phyloP scores from a whole-genome alignment of 2,888 invertebrate species.

The Abrostola tripartita region DNA sequence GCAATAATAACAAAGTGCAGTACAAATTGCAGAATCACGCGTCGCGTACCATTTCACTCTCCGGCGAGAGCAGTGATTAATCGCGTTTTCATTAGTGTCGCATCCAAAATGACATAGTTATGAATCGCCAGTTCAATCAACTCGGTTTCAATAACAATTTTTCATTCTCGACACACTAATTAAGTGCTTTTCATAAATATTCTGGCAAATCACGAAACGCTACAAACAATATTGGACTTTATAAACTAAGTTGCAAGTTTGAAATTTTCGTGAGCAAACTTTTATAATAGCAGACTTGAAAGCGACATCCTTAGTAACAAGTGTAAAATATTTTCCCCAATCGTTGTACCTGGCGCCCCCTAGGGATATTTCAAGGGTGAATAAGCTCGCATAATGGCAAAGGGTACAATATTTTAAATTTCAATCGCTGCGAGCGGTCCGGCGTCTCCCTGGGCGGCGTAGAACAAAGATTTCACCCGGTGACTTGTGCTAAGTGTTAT shows the following conservation, averaged over 20 bases:
- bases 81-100: slow-evolving; percentile 82
- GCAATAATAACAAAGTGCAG: slow-evolving; percentile 62
- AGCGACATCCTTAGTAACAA: slow-evolving; percentile 88
- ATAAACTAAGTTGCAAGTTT: slow-evolving; percentile 54
- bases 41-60: slow-evolving; percentile 70
- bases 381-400: slow-evolving; percentile 89
- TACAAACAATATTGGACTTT: slow-evolving; percentile 66
- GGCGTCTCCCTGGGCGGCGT: slow-evolving; percentile 72
- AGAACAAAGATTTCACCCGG: slow-evolving; percentile 84
- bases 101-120: slow-evolving; percentile 87
- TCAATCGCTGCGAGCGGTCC: slow-evolving; percentile 88
- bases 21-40: slow-evolving; percentile 75
- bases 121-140: slow-evolving; percentile 86
- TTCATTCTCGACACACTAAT: slow-evolving; percentile 88
- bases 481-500: slow-evolving; percentile 84
- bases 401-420: slow-evolving; percentile 89
- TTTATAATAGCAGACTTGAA: slow-evolving; percentile 76
- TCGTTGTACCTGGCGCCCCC: slow-evolving; percentile 87
- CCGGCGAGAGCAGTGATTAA: slow-evolving; percentile 77
- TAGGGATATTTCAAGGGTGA: slow-evolving; percentile 89
- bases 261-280: slow-evolving; percentile 62
- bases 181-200: slow-evolving; percentile 87
- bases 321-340: slow-evolving; percentile 89
- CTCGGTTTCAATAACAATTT: slow-evolving; percentile 88
- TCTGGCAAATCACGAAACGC: slow-evolving; percentile 59